Evolutionary conservation across 2,888 invertebrate genomes (phyloP).

Genomic region (Crepidodera aurea): DNA sequence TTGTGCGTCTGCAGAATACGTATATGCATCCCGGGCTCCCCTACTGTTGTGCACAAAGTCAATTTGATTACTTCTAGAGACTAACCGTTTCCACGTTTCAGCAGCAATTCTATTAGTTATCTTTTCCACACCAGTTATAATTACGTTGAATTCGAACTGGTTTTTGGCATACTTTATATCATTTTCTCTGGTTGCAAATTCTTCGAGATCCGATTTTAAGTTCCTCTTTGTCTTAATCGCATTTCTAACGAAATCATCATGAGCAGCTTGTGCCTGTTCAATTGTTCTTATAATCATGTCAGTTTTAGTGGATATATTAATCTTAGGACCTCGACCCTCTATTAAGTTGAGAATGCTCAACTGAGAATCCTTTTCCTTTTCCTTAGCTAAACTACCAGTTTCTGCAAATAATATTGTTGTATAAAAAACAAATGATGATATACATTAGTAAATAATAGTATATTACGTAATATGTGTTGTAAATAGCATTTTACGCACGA

Average conservation of each 20-base stretch:
- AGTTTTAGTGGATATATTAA: slow-evolving; percentile 46
- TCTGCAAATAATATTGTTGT: no score
- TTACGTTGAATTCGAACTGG: slow-evolving; percentile 65
- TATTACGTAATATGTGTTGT: no score
- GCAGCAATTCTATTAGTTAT: slow-evolving; percentile 70
- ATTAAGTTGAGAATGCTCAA: slow-evolving; percentile 23
- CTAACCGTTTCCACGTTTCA: slow-evolving; percentile 59
- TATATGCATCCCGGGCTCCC: no score
- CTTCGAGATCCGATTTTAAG: slow-evolving; percentile 57
- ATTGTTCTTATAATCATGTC: slow-evolving; percentile 48
- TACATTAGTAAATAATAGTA: no score
- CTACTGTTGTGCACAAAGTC: no score
- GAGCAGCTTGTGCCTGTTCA: slow-evolving; percentile 44
- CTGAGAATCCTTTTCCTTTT: background rate
- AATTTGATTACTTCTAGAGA: no score
- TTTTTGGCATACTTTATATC: slow-evolving; percentile 64
- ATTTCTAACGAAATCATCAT: slow-evolving; percentile 43
- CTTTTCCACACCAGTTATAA: slow-evolving; percentile 58
- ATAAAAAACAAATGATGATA: no score
- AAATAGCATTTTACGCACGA: no score
- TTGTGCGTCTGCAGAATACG: no score
- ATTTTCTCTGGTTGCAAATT: slow-evolving; percentile 63
- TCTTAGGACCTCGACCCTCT: slow-evolving; percentile 41
- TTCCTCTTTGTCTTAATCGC: slow-evolving; percentile 41
- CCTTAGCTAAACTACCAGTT: background rate